phyloP scores from a whole-genome alignment of 2,113 vertebrate genomes.

The Zosterops pallidus region DNA sequence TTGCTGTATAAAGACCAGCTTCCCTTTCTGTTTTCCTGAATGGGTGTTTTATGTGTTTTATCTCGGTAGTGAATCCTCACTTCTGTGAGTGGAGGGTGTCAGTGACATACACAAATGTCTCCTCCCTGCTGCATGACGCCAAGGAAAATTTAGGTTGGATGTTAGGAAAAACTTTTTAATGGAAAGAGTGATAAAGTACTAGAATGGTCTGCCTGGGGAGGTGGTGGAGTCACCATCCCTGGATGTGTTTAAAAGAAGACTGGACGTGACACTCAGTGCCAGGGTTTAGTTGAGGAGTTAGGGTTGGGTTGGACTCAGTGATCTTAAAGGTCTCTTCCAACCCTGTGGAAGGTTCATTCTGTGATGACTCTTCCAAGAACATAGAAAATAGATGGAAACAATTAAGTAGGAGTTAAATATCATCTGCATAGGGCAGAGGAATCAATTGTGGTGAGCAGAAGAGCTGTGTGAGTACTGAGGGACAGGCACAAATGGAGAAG shows the following conservation, averaged over 20 bases:
- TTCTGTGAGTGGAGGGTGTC: not conserved
- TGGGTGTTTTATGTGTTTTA: constrained; percentile 38
- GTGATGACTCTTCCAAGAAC: not conserved
- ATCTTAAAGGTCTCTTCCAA: not conserved
- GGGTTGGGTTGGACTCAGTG: not conserved
- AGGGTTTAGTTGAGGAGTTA: not conserved
- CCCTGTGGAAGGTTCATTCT: not conserved
- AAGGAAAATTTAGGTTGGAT: not conserved
- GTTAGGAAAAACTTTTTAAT: not conserved
- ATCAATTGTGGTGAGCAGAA: not conserved
- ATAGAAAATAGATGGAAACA: not conserved
- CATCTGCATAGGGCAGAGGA: not conserved
- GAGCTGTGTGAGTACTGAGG: not conserved
- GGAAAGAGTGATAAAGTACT: not conserved
- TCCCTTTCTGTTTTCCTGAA: not conserved
- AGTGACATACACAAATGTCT: constrained; percentile 13
- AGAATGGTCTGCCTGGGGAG: not conserved
- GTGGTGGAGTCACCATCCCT: not conserved
- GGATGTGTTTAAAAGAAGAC: not conserved
- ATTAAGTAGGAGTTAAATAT: not conserved
- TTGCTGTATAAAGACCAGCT: constrained; percentile 23
- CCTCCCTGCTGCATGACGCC: not conserved
- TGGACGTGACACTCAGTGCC: not conserved
- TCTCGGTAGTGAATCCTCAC: constrained; percentile 49
- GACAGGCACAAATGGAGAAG: not conserved